Conservation (phyloP, 1,140 invertebrate species). For the Drosophila willistoni region DNA sequence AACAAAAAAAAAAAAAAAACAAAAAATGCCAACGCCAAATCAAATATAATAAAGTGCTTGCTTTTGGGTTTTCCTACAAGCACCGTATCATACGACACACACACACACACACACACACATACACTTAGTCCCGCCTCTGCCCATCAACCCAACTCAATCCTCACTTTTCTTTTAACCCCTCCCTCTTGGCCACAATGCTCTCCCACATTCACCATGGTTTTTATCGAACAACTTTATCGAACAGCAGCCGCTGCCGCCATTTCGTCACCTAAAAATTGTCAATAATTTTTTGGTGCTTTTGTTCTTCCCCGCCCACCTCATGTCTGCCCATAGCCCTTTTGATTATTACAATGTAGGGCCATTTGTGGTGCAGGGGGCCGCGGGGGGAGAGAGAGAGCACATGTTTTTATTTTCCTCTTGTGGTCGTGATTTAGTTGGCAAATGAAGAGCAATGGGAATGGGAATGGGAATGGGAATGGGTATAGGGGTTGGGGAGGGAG, state of each 20-base stretch:
- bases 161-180: background rate
- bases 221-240: slow-evolving; percentile 43
- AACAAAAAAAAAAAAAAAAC: background rate
- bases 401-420: background rate
- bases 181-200: background rate
- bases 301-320: background rate
- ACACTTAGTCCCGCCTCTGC: too few relatives aligned
- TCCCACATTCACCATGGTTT: background rate
- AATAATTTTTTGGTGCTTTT: slow-evolving; percentile 21
- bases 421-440: background rate
- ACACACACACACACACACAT: too few relatives aligned
- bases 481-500: background rate
- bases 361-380: too few relatives aligned
- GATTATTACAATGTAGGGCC: background rate
- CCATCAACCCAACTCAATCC: slow-evolving; percentile 1
- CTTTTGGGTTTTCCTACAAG: slow-evolving; percentile 9
- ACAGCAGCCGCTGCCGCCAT: slow-evolving; percentile 18
- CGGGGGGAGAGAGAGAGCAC: background rate
- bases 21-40: slow-evolving; percentile 27
- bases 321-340: background rate
- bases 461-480: background rate
- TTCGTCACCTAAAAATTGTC: slow-evolving; percentile 44
- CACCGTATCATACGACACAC: slow-evolving; percentile 9
- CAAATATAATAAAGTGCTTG: slow-evolving; percentile 49
- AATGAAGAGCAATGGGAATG: background rate